These are phyloP conservation scores for Sinhomidia bicolor DNA, from an alignment of 2,888 invertebrate species.

Conservation along the genomic window DNA sequence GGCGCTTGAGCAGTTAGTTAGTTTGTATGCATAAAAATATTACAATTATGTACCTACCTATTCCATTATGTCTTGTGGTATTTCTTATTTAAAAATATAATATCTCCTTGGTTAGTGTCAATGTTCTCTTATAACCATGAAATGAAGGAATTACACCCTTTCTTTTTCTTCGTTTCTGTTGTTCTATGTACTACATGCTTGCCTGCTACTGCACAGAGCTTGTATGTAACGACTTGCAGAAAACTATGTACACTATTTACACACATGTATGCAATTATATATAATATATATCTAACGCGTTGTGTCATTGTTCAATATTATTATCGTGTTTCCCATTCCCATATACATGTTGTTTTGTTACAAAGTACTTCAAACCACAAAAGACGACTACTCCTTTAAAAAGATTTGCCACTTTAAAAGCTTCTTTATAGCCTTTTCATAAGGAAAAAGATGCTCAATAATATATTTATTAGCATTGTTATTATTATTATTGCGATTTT, in stretches of 20 bases:
- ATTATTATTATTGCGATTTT: neutral
- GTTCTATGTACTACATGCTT: no score
- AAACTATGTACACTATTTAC: neutral
- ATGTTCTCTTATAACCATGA: conserved; percentile 57
- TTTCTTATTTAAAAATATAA: neutral
- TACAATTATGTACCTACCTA: neutral
- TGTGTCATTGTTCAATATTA: no score
- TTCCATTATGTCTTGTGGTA: conserved; percentile 32
- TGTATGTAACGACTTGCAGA: neutral
- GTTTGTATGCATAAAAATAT: no score
- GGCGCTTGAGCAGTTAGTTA: no score
- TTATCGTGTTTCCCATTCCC: no score
- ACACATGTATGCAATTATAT: no score
- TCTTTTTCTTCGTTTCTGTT: conserved; percentile 44
- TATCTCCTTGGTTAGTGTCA: conserved; percentile 43
- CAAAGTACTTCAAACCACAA: no score
- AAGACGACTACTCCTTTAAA: no score
- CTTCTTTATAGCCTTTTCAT: neutral
- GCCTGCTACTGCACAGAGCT: neutral
- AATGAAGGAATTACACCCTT: conserved; percentile 43
- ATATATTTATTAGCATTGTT: neutral
- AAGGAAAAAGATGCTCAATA: conserved; percentile 8
- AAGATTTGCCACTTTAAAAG: neutral
- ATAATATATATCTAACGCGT: no score
- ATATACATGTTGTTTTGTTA: neutral